Conservation (phyloP, 2,113 vertebrate genomes). For the Notarius quadriscutis region DNA sequence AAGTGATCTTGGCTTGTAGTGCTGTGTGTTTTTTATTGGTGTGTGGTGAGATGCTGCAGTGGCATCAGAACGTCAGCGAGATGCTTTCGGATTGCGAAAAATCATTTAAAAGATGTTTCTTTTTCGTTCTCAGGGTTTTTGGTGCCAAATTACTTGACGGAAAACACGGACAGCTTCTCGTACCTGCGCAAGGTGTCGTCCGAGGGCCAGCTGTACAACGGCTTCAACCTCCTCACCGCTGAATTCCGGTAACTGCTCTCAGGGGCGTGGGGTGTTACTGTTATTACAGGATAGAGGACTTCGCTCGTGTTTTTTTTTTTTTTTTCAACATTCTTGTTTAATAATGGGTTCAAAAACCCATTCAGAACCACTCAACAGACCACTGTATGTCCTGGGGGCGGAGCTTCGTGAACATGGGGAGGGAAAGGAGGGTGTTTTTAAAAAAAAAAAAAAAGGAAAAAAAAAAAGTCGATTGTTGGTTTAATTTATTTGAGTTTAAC, state of each 20-base stretch:
- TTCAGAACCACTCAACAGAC: neutral
- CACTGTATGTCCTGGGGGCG: neutral
- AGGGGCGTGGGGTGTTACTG: neutral
- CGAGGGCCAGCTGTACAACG: constrained; percentile 91
- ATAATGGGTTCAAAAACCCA: no score
- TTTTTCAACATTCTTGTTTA: no score
- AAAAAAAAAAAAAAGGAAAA: no score
- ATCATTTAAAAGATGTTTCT: no score
- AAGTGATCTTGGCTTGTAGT: neutral
- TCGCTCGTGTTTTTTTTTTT: no score
- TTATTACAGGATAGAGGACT: neutral
- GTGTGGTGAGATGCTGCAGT: neutral
- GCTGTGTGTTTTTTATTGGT: neutral
- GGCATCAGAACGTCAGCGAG: neutral
- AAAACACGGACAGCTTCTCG: constrained; percentile 85
- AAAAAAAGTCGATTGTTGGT: neutral
- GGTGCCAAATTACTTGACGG: constrained; percentile 86
- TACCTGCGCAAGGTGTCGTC: constrained; percentile 90
- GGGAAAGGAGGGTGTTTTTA: no score
- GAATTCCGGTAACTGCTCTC: constrained; percentile 86
- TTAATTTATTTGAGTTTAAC: neutral
- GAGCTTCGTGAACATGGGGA: neutral
- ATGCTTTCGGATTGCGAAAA: neutral
- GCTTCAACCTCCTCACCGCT: constrained; percentile 93
- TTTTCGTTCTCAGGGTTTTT: constrained; percentile 77